Evolutionary conservation across 2,797 vertebrate species (phyloP).

Genomic region (Enteromius mattozi): DNA sequence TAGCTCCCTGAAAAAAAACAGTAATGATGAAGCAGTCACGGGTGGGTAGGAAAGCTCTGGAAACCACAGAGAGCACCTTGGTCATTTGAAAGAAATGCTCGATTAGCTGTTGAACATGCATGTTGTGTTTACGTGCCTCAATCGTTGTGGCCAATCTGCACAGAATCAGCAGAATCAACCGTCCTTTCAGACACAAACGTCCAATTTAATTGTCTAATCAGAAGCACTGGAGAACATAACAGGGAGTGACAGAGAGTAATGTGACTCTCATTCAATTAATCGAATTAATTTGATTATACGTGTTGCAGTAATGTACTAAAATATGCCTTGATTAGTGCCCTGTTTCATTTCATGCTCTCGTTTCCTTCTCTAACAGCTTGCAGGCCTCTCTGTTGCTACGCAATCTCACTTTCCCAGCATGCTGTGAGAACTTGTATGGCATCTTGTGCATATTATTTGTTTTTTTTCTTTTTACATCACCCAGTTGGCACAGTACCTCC

Average conservation of each 20-base stretch:
- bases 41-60: background rate
- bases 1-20: background rate
- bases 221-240: slow-evolving; percentile 64
- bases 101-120: slow-evolving; percentile 10
- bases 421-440: slow-evolving; percentile 18
- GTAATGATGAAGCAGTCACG: background rate
- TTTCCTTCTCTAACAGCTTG: slow-evolving; percentile 27
- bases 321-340: slow-evolving; percentile 46
- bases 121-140: background rate
- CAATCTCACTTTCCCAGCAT: slow-evolving; percentile 30
- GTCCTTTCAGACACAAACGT: slow-evolving; percentile 62
- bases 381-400: background rate
- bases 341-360: slow-evolving; percentile 52
- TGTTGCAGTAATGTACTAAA: slow-evolving; percentile 48
- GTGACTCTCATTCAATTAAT: slow-evolving; percentile 25
- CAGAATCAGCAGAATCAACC: slow-evolving; percentile 67
- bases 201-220: slow-evolving; percentile 65
- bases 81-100: background rate
- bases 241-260: slow-evolving; percentile 57
- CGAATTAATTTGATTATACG: slow-evolving; percentile 55
- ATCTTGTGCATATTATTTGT: slow-evolving; percentile 1
- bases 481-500: slow-evolving; percentile 15
- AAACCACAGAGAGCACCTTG: background rate
- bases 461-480: slow-evolving; percentile 21
- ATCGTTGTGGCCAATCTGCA: slow-evolving; percentile 31